Percentiles rank a stretch among this genome's conserved stretches.
These are phyloP conservation scores for Odocoileus virginianus DNA, from an alignment of 2,113 vertebrate genomes.

Conservation along the genomic window DNA sequence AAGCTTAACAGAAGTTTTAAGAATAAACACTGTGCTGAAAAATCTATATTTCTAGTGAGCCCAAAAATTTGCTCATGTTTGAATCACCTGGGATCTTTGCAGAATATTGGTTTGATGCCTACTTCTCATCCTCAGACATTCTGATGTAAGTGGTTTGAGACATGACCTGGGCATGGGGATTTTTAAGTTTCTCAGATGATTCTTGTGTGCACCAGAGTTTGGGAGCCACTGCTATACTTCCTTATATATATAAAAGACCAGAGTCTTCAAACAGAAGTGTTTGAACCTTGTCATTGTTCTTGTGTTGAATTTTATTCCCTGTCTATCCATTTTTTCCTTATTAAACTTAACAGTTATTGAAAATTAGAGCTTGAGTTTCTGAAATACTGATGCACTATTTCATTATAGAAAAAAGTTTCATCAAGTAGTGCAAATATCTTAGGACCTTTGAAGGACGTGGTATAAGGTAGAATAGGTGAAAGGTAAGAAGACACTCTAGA, in stretches of 20 bases:
- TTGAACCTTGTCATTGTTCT: background rate
- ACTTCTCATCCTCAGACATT: background rate
- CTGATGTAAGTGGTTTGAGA: background rate
- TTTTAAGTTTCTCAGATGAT: background rate
- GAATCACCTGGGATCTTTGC: background rate
- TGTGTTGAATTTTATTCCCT: slow-evolving; percentile 19
- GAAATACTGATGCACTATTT: background rate
- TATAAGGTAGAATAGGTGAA: background rate
- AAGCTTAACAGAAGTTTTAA: background rate
- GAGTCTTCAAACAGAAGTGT: background rate
- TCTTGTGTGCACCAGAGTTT: background rate
- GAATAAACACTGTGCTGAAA: background rate
- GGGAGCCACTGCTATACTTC: background rate
- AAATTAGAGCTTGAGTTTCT: background rate
- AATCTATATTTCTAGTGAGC: background rate
- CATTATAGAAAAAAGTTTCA: background rate
- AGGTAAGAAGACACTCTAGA: background rate
- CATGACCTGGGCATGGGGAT: background rate
- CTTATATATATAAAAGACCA: background rate
- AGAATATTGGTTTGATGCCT: background rate
- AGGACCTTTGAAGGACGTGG: background rate
- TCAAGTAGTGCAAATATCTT: background rate
- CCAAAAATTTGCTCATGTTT: background rate
- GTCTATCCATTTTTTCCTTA: background rate
- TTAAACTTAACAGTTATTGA: background rate